Base-by-base conservation (phyloP, 2,113 vertebrate species). In the Sander vitreus region DNA sequence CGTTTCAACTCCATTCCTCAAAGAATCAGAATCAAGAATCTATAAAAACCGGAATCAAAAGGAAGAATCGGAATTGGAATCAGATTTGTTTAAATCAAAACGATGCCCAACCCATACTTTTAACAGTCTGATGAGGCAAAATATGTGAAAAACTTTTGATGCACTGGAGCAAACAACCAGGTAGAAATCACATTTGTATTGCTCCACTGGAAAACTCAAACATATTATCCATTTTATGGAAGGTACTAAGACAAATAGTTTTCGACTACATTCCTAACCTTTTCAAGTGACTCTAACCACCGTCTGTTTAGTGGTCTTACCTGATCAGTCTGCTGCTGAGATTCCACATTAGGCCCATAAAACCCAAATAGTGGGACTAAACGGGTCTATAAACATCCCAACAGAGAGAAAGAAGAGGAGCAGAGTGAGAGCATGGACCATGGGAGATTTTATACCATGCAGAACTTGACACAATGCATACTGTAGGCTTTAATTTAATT, bases 351-450 rank as follows among this genome's bases (percentile, higher is more conserved):
- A 39, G 63, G 53, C 6, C n/a, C 30, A 62, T 71, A 47, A 81
- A 74, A 19, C 3, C 33, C 7, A 59, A 55, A 39, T 25, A 59
- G 39, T 58, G 74, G 57, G 70, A 69, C 69, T 75, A 30, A 81
- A 78, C 25, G 39, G 58, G 59, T 57, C 71, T 10, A 78, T 71
- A 71, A 84, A 66, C 57, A 60, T 69, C 33, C 43, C 21, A 13
- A 6, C 3, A 39, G 45, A 75, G 15, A 9, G 60, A 50, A 16
- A 13, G 6, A 36, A 27, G 6, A 16, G 11, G n/a, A 6, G 64
- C 10, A 15, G 57, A 62, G 54, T 2, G 39, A 67, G 54, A 19
- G 45, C 47, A 39, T 21, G 9, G 21, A 19, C 69, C 47, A 19
- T 13, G 27, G 33, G 4, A 4, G 33, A 27, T 57, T 64, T 63